Percentiles rank a stretch among this genome's conserved stretches.
Conservation (phyloP, 2,888 invertebrate species). For the Pimpla rufipes region DNA sequence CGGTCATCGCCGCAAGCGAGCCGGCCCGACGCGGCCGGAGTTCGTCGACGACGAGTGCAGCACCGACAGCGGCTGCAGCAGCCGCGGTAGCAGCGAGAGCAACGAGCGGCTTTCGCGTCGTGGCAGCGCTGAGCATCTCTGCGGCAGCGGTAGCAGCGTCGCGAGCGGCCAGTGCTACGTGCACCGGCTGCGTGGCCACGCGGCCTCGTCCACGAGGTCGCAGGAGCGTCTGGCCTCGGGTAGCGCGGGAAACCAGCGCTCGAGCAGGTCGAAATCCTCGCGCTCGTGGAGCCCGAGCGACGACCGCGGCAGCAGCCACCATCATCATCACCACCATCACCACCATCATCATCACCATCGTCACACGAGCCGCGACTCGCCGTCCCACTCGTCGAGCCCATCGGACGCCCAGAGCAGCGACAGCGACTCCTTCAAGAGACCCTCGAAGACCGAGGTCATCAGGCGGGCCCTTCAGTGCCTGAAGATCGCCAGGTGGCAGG, state of each 20-base stretch:
- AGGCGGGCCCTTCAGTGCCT: slow-evolving; percentile 91
- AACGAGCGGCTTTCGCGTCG: slow-evolving; percentile 77
- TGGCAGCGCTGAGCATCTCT: slow-evolving; percentile 77
- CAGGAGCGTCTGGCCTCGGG: slow-evolving; percentile 77
- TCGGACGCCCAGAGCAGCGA: slow-evolving; percentile 86
- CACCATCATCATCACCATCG: slow-evolving; percentile 63
- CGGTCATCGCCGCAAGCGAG: slow-evolving; percentile 49
- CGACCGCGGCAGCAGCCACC: slow-evolving; percentile 44
- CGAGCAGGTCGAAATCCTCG: slow-evolving; percentile 76
- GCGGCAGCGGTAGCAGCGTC: slow-evolving; percentile 69
- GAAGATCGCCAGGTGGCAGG: slow-evolving; percentile 86
- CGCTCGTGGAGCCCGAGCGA: slow-evolving; percentile 79
- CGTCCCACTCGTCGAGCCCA: slow-evolving; percentile 79
- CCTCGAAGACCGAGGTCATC: slow-evolving; percentile 88
- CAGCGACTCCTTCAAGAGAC: slow-evolving; percentile 86
- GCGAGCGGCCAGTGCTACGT: slow-evolving; percentile 74
- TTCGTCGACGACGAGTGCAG: slow-evolving; percentile 82
- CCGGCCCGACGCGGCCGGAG: slow-evolving; percentile 67
- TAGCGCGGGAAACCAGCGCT: slow-evolving; percentile 72
- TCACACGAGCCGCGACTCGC: slow-evolving; percentile 73
- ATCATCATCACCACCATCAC: slow-evolving; percentile 58
- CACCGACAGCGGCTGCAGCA: slow-evolving; percentile 85
- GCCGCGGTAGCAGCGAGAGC: slow-evolving; percentile 85
- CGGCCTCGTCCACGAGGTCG: slow-evolving; percentile 74
- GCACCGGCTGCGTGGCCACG: slow-evolving; percentile 74